These are phyloP conservation scores for Drosophila novamexicana DNA, from an alignment of 1,140 invertebrate genomes.

Conservation along the genomic window DNA sequence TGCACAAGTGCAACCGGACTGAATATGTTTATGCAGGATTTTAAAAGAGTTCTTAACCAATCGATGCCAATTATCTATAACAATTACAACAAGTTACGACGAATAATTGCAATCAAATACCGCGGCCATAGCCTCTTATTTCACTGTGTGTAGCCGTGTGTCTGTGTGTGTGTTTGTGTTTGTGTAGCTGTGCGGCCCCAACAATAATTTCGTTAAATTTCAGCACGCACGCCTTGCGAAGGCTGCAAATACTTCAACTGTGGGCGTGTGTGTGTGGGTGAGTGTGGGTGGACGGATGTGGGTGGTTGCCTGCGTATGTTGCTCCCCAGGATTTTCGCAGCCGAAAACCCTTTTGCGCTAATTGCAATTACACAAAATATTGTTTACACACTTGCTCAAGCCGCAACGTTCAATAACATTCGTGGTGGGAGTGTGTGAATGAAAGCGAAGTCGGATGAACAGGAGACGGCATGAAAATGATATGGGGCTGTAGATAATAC, in stretches of 20 bases:
- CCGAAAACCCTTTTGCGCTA: slow-evolving; percentile 54
- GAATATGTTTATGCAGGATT: no score
- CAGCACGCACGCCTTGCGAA: slow-evolving; percentile 51
- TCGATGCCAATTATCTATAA: neutral
- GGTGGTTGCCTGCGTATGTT: slow-evolving; percentile 11
- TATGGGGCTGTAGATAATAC: neutral
- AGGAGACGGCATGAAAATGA: neutral
- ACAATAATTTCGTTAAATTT: slow-evolving; percentile 35
- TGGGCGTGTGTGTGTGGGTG: neutral
- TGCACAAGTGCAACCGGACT: no score
- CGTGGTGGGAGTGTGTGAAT: neutral
- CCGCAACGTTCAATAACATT: slow-evolving; percentile 47
- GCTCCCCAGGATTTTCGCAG: slow-evolving; percentile 16
- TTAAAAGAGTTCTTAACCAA: neutral
- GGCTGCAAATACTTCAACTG: slow-evolving; percentile 40
- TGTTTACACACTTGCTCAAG: slow-evolving; percentile 61
- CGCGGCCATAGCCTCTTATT: slow-evolving; percentile 49
- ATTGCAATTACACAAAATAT: slow-evolving; percentile 75
- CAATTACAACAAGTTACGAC: neutral
- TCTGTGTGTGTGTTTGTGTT: slow-evolving; percentile 20
- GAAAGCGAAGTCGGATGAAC: neutral
- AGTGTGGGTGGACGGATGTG: neutral
- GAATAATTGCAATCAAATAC: slow-evolving; percentile 1
- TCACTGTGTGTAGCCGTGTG: slow-evolving; percentile 7
- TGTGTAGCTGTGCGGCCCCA: neutral